A percentile compares a stretch with the other conserved stretches of the same genome.
Conservation (phyloP, 2,113 vertebrate species). For the Dendropsophus ebraccatus region DNA sequence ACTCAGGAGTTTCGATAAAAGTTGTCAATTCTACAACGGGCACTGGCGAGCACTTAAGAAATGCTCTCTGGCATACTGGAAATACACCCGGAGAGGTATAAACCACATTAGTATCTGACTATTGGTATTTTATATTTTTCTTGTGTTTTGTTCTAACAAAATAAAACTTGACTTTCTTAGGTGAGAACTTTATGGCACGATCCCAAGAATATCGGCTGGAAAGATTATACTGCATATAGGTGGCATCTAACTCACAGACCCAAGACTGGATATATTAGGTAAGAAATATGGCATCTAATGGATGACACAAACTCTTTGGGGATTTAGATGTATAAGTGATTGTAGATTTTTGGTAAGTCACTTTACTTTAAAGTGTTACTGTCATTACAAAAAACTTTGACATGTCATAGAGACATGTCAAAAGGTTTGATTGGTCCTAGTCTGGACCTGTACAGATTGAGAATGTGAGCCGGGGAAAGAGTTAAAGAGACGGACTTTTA, state of each 20-base stretch:
- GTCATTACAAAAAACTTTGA: no score
- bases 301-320: not conserved
- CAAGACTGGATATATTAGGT: constrained; percentile 97
- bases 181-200: constrained; percentile 96
- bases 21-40: constrained; percentile 97
- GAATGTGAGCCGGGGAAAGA: no score
- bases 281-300: constrained; percentile 50
- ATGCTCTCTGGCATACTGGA: constrained; percentile 98
- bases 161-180: constrained; percentile 67
- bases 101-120: not conserved
- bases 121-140: not conserved
- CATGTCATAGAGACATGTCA: no score
- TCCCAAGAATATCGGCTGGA: constrained; percentile 97
- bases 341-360: not conserved
- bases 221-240: constrained; percentile 97
- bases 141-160: not conserved
- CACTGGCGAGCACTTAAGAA: constrained; percentile 89
- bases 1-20: constrained; percentile 95
- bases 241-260: constrained; percentile 97
- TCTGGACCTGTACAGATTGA: no score
- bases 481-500: no score
- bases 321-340: not conserved
- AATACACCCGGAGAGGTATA: constrained; percentile 93
- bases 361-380: no score
- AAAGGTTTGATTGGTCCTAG: no score